Base-by-base conservation (phyloP, 2,888 invertebrate genomes). In the Empis livida region DNA sequence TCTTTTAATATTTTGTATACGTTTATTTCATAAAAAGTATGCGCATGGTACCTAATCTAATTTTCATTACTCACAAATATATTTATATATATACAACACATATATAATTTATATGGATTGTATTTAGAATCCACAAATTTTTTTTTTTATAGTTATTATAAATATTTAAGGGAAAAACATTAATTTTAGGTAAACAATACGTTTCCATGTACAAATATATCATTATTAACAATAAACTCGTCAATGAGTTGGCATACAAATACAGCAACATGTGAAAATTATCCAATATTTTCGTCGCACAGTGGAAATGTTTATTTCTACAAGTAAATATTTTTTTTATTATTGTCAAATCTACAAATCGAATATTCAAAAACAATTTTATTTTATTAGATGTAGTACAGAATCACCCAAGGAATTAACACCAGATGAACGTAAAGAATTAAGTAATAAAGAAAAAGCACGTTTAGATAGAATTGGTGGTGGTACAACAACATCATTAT, bases 231-330 rank as follows among this genome's bases (percentile, higher is more conserved):
- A 54, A 72, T 82, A 20, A 76, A 79, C 53, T 71, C 68, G 38
- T 75, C 78, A 49, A 65, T 78, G 51, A 76, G 74, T 46, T 84
- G 83, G 84, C 74, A 73, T 54, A 70, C 73, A 10, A 71, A 72
- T 51, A 66, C 73, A 9, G 68, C 72, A 9, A 65, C 71, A 32
- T 59, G 77, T 43, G 74, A 76, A 46, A 71, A 74, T 55, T 75
- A 75, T 67, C 76, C 78, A 23, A 61, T 78, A 32, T 73, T 71
- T 54, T 72, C 77, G 49, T 70, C 71, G 58, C 76, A 78, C 55
- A 77, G 78, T 62, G 82, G 81, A 41, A 71, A 72, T 57, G 73
- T 82, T 47, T 75, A 82, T 57, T 78, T 79, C 58, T 85, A 78
- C 69, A 81, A 78, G 83, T 84, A 54, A 61, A n/a, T n/a, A n/a